Evolutionary conservation across 2,113 vertebrate genomes (phyloP).

Genomic region (Morone saxatilis): DNA sequence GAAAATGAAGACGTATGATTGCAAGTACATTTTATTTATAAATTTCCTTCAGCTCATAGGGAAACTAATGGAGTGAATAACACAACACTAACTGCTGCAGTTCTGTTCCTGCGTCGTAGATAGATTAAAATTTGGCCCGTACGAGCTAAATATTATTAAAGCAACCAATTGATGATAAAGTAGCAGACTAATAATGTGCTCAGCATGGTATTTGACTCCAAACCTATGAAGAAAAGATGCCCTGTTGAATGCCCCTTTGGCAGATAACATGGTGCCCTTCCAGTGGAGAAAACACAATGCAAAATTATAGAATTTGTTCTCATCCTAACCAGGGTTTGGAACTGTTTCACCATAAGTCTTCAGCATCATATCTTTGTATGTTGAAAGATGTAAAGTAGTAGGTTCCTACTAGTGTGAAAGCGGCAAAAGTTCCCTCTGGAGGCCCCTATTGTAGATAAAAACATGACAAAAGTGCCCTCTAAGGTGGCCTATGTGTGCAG

Average conservation of each 20-base stretch:
- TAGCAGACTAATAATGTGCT: not conserved
- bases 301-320: no score
- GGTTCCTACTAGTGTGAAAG: no score
- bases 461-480: no score
- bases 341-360: no score
- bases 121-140: not conserved
- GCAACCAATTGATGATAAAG: not conserved
- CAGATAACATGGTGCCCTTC: not conserved
- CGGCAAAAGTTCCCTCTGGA: no score
- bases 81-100: not conserved
- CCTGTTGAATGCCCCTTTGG: not conserved
- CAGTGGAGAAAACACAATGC: no score
- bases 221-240: not conserved
- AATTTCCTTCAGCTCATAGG: not conserved
- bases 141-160: conserved; percentile 4
- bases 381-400: no score
- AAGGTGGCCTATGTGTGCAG: no score
- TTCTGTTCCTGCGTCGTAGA: not conserved
- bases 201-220: conserved; percentile 4
- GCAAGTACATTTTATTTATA: not conserved
- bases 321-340: no score
- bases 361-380: no score
- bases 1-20: conserved; percentile 34
- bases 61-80: conserved; percentile 32
- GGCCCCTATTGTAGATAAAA: no score